A percentile compares a stretch with the other conserved stretches of the same genome.
Evolutionary conservation across 2,797 vertebrate genomes (phyloP).

Genomic region (Cossypha heuglini): DNA sequence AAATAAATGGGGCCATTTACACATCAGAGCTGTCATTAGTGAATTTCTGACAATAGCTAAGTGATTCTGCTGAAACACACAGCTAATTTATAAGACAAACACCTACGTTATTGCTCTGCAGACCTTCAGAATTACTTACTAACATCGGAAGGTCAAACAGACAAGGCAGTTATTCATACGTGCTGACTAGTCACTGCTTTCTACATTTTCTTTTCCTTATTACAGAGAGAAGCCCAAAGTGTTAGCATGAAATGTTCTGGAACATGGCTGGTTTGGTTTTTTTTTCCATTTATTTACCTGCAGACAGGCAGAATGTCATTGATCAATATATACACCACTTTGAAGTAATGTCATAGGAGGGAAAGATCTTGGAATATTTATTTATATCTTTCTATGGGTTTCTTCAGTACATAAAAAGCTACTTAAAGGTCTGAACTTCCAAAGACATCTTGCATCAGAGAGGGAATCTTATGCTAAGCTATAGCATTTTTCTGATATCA

Average conservation of each 20-base stretch:
- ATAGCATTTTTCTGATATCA: background rate
- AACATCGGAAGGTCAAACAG: background rate
- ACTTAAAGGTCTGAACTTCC: background rate
- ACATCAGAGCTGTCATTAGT: background rate
- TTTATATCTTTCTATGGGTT: background rate
- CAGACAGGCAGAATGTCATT: background rate
- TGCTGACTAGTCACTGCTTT: background rate
- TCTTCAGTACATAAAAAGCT: background rate
- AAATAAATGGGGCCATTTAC: constrained; percentile 15
- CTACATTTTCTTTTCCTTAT: background rate
- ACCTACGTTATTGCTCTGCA: background rate
- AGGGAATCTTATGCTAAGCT: background rate
- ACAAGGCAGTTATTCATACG: background rate
- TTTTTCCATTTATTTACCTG: background rate
- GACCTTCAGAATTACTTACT: constrained; percentile 3
- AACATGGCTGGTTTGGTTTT: background rate
- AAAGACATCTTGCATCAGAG: background rate
- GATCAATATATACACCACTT: background rate
- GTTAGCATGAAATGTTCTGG: background rate
- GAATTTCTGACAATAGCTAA: background rate
- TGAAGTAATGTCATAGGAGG: background rate
- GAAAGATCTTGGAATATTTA: background rate
- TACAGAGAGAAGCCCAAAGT: background rate
- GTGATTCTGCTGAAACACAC: background rate
- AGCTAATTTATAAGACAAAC: constrained; percentile 16